Conservation (phyloP, 2,113 vertebrate species). For the Cheilinus undulatus region DNA sequence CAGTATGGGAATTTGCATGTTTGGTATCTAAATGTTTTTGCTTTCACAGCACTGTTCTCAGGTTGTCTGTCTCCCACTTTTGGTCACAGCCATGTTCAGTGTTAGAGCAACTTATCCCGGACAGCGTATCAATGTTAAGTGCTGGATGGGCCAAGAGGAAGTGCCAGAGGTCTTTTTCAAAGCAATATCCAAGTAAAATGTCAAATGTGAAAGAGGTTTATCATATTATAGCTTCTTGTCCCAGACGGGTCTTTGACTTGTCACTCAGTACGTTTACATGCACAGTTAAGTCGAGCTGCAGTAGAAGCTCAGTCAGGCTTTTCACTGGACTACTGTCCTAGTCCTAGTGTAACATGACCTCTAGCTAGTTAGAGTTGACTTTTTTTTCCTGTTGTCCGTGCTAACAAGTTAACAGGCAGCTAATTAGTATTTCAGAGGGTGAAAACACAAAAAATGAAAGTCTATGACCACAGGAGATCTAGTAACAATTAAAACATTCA, state of each 20-base stretch:
- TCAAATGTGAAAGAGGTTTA: conserved; percentile 55
- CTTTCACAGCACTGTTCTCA: conserved; percentile 6
- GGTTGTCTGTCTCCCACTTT: conserved; percentile 25
- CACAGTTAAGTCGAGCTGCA: too few species aligned
- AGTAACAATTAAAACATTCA: too few species aligned
- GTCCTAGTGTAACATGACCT: too few species aligned
- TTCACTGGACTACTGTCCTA: too few species aligned
- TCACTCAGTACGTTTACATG: too few species aligned
- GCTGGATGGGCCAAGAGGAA: conserved; percentile 44
- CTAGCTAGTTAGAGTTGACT: too few species aligned
- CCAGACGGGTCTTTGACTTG: conserved; percentile 7
- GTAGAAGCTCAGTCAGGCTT: too few species aligned
- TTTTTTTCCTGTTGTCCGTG: too few species aligned
- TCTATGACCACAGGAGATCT: too few species aligned
- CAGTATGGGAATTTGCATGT: background rate
- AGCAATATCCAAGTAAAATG: conserved; percentile 48
- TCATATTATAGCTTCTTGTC: conserved; percentile 26
- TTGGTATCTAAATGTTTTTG: conserved; percentile 1
- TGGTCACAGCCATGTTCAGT: conserved; percentile 20
- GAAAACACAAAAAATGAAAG: too few species aligned
- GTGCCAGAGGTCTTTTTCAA: conserved; percentile 49
- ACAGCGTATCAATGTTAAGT: conserved; percentile 41
- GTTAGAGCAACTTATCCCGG: conserved; percentile 57
- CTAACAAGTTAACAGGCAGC: too few species aligned
- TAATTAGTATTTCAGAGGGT: too few species aligned